A percentile compares a stretch with the other conserved stretches of the same genome.
Evolutionary conservation across 2,888 invertebrate genomes (phyloP).

Genomic region (Oligia fasciuncula): DNA sequence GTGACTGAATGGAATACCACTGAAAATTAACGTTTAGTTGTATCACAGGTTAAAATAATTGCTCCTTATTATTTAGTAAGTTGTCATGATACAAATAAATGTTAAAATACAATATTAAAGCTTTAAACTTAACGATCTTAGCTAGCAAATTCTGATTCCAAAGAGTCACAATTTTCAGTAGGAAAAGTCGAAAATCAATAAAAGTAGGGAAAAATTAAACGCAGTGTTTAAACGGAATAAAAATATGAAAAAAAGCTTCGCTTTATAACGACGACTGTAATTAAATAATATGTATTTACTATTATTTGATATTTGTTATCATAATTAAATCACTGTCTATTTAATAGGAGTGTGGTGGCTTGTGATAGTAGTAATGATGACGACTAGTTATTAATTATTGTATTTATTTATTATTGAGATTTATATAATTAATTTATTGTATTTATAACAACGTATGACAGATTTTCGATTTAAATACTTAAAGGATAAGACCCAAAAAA

Average conservation of each 20-base stretch:
- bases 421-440: slow-evolving; percentile 60
- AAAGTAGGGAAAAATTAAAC: slow-evolving; percentile 76
- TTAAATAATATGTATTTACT: slow-evolving; percentile 65
- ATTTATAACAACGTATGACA: slow-evolving; percentile 47
- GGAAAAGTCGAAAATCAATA: slow-evolving; percentile 64
- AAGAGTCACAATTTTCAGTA: slow-evolving; percentile 72
- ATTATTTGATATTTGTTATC: slow-evolving; percentile 72
- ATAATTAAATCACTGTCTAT: slow-evolving; percentile 81
- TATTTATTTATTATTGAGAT: slow-evolving; percentile 61
- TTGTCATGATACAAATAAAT: slow-evolving; percentile 37
- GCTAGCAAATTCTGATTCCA: slow-evolving; percentile 35
- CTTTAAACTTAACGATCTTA: slow-evolving; percentile 36
- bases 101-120: slow-evolving; percentile 10
- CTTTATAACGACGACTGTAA: slow-evolving; percentile 85
- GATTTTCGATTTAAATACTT: slow-evolving; percentile 54
- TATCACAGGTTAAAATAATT: slow-evolving; percentile 28
- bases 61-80: slow-evolving; percentile 3
- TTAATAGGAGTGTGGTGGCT: slow-evolving; percentile 87
- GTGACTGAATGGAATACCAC: slow-evolving; percentile 62
- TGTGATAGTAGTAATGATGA: slow-evolving; percentile 84
- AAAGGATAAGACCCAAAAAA: slow-evolving; percentile 53
- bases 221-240: slow-evolving; percentile 77
- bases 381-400: slow-evolving; percentile 68
- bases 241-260: slow-evolving; percentile 83
- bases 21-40: slow-evolving; percentile 21